Conservation (phyloP, 2,113 vertebrate species). For the Oxygymnocypris stewartii region DNA sequence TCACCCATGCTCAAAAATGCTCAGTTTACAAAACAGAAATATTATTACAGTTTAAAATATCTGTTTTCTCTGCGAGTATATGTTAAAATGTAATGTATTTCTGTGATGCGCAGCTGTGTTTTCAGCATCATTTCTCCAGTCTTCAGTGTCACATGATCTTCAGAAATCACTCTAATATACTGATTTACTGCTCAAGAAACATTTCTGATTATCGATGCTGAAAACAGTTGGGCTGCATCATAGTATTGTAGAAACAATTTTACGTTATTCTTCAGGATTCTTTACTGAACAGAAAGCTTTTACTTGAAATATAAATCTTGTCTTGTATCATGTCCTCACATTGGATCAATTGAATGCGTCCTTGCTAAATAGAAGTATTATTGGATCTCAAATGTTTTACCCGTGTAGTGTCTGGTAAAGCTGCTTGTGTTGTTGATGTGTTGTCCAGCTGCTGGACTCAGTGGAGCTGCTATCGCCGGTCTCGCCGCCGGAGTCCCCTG, state of each 20-base stretch:
- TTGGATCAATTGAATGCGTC: background rate
- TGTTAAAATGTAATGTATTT: too few species aligned
- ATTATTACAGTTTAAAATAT: too few species aligned
- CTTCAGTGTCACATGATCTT: too few species aligned
- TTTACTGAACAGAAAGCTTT: background rate
- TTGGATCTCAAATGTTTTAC: background rate
- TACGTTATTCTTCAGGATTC: background rate
- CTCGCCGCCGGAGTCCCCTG: constrained; percentile 75
- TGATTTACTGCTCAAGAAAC: background rate
- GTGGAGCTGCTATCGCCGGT: constrained; percentile 67
- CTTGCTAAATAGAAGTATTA: background rate
- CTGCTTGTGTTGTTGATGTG: background rate
- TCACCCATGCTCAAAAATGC: too few species aligned
- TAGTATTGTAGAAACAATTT: background rate
- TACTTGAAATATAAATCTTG: background rate
- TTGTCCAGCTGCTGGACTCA: constrained; percentile 59
- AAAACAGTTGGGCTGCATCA: background rate
- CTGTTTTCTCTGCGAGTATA: too few species aligned
- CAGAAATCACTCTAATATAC: too few species aligned
- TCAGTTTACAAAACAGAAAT: too few species aligned
- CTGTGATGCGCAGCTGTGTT: too few species aligned
- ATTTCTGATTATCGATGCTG: background rate
- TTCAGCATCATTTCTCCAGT: too few species aligned
- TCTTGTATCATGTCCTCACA: background rate
- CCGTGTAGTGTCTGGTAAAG: background rate